Base-by-base conservation (phyloP, 1,140 invertebrate genomes). In the Idris sp. region DNA sequence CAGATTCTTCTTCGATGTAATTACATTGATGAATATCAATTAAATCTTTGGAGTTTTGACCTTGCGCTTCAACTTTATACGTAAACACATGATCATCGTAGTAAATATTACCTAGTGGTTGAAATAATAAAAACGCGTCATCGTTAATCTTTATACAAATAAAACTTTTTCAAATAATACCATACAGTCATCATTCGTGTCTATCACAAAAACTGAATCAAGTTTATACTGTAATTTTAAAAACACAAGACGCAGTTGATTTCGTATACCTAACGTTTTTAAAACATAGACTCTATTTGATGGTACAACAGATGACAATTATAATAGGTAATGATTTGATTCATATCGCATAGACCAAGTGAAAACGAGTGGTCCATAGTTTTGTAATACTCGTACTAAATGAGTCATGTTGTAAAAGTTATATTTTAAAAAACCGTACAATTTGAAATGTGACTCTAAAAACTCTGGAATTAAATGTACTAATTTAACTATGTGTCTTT, bases 391-490 rank as follows among this genome's bases (percentile, higher is more conserved):
- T 38, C 18, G 16, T 10, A 8, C 2, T 10, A 62, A 9, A 18
- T 76, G 73, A 8, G 59, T 56, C 44, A 65, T 54, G n/a, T 65
- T 56, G 33, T 76, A 54, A 16, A 76, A 71, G 49, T 71, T 67
- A 4, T 43, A 61, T 43, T 62, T 76, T 6, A 71, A 64, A 35
- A 35, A 7, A 33, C 51, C 51, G 6, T 44, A 69, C 4, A 75
- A 28, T 33, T 44, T 4, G 5, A 49, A 43, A 18, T 74, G 68
- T 18, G 46, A 49, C 28, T 26, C 22, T 19, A 62, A 18, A 68
- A 74, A 74, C 49, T 68, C 30, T 14, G 35, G 10, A 38, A 73
- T 53, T 30, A 64, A 35, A 28, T 2, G 9, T 35, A 43, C 25
- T 4, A 68, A 41, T 11, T 25, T 33, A 0, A 49, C 2, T 4